phyloP scores from a whole-genome alignment of 1,140 invertebrate genomes.

The Drosophila teissieri region DNA sequence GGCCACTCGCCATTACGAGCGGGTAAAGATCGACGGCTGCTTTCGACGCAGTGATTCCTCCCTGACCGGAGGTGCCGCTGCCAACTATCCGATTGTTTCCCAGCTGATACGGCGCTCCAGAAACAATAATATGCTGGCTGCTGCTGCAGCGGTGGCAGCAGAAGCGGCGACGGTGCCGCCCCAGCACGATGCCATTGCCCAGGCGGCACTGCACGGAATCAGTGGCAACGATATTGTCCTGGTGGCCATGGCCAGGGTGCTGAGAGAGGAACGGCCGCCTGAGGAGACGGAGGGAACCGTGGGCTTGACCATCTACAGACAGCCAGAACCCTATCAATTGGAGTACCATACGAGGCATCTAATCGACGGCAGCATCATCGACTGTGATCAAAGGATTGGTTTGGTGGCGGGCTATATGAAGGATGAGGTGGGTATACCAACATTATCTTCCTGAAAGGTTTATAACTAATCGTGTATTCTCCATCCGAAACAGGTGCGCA shows the following conservation, averaged over 20 bases:
- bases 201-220: conserved; percentile 81
- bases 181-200: conserved; percentile 80
- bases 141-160: conserved; percentile 67
- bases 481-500: conserved; percentile 57
- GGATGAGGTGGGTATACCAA: conserved; percentile 89
- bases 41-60: conserved; percentile 86
- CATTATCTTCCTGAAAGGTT: too few species aligned
- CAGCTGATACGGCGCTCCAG: conserved; percentile 85
- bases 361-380: conserved; percentile 93
- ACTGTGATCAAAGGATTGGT: conserved; percentile 93
- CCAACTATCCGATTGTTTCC: conserved; percentile 85
- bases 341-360: conserved; percentile 94
- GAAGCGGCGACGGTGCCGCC: conserved; percentile 71
- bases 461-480: not conserved
- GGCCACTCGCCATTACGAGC: conserved; percentile 87
- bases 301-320: conserved; percentile 85
- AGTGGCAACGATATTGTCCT: conserved; percentile 88
- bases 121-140: conserved; percentile 70
- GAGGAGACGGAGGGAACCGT: conserved; percentile 13
- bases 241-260: conserved; percentile 88
- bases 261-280: conserved; percentile 78
- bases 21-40: conserved; percentile 87
- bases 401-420: conserved; percentile 93
- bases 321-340: conserved; percentile 90
- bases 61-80: conserved; percentile 67